These are phyloP conservation scores for Gymnoscopelus braueri DNA, from an alignment of 2,797 vertebrate species.

Conservation along the genomic window DNA sequence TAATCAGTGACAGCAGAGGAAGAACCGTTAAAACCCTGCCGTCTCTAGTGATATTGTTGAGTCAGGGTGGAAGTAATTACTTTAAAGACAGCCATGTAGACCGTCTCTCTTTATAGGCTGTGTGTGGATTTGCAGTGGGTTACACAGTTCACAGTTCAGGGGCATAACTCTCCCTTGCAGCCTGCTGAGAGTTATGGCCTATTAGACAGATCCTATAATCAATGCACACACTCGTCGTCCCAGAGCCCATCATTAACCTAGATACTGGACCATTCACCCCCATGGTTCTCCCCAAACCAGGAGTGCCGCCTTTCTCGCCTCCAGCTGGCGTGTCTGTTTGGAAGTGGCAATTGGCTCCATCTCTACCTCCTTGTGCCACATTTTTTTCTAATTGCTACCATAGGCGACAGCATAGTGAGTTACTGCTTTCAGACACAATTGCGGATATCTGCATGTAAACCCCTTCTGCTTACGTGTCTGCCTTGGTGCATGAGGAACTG, in stretches of 20 bases:
- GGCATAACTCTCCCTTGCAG: slow-evolving; percentile 67
- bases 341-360: slow-evolving; percentile 66
- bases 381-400: slow-evolving; percentile 80
- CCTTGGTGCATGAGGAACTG: slow-evolving; percentile 36
- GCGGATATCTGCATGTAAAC: slow-evolving; percentile 37
- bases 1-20: slow-evolving; percentile 64
- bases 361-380: slow-evolving; percentile 64
- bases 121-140: slow-evolving; percentile 62
- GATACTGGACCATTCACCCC: slow-evolving; percentile 58
- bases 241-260: slow-evolving; percentile 72
- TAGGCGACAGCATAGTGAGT: slow-evolving; percentile 55
- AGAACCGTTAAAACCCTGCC: slow-evolving; percentile 55
- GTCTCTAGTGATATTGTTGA: slow-evolving; percentile 54
- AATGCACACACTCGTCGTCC: slow-evolving; percentile 71
- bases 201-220: slow-evolving; percentile 82
- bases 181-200: slow-evolving; percentile 72
- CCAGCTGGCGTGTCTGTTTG: slow-evolving; percentile 73
- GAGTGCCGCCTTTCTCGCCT: slow-evolving; percentile 58
- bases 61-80: slow-evolving; percentile 56
- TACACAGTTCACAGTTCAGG: slow-evolving; percentile 70
- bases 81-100: slow-evolving; percentile 56
- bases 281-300: slow-evolving; percentile 65
- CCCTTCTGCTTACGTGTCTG: slow-evolving; percentile 39
- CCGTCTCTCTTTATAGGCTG: slow-evolving; percentile 56
- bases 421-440: slow-evolving; percentile 44